Evolutionary conservation across 64 coral and sea anemone species (phyloP).

Genomic region (Orbicella faveolata): DNA sequence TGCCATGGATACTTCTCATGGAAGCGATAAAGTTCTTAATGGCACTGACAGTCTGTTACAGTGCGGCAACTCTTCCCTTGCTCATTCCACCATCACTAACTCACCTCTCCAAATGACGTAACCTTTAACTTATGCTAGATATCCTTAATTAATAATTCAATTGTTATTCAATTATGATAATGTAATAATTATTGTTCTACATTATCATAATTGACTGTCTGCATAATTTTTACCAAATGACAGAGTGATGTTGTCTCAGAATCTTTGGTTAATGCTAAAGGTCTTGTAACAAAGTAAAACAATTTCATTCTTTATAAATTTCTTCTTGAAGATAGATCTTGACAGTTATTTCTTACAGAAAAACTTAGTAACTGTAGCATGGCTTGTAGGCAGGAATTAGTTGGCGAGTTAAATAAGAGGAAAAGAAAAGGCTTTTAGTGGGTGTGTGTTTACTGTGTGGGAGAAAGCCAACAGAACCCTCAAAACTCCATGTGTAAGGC

Average conservation of each 20-base stretch:
- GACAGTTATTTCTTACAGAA: background rate
- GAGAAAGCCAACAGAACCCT: too few relatives aligned
- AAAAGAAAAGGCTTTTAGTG: too few relatives aligned
- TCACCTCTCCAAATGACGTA: constrained; percentile 45
- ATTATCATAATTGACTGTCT: background rate
- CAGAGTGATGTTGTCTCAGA: background rate
- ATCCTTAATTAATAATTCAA: background rate
- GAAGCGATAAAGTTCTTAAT: constrained; percentile 35
- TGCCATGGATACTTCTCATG: constrained; percentile 53
- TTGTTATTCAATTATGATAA: too few relatives aligned
- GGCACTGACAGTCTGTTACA: constrained; percentile 40
- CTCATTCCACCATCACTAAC: constrained; percentile 28
- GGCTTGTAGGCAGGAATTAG: too few relatives aligned
- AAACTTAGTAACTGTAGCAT: too few relatives aligned
- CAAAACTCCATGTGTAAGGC: too few relatives aligned
- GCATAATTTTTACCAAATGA: background rate
- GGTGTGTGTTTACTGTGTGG: too few relatives aligned
- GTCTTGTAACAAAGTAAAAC: background rate
- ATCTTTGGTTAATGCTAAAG: background rate
- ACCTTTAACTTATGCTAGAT: background rate
- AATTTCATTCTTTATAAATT: background rate
- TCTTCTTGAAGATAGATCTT: background rate
- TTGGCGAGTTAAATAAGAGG: too few relatives aligned
- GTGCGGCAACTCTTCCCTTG: constrained; percentile 10
- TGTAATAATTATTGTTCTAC: background rate